A percentile compares a stretch with the other conserved stretches of the same genome.
These are phyloP conservation scores for Galeopterus variegatus DNA, from an alignment of 2,113 vertebrate species.

Conservation along the genomic window DNA sequence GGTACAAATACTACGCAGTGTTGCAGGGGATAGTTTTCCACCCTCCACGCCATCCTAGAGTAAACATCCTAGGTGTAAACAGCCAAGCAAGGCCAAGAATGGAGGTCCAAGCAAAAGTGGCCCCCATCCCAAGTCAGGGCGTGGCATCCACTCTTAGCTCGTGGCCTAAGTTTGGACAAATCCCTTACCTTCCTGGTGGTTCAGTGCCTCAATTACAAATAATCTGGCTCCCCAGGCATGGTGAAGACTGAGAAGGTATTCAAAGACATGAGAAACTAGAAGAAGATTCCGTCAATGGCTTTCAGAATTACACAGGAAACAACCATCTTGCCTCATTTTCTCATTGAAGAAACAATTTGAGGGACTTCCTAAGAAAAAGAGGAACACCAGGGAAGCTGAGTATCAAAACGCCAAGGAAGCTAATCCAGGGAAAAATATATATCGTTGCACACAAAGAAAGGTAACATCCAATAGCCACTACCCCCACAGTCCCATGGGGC, in stretches of 20 bases:
- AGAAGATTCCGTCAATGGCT: neutral
- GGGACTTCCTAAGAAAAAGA: neutral
- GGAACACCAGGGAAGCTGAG: neutral
- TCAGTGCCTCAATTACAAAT: neutral
- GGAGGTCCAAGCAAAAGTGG: neutral
- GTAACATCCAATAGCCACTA: neutral
- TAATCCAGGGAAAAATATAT: neutral
- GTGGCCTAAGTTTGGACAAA: neutral
- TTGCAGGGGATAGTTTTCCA: neutral
- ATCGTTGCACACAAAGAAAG: neutral
- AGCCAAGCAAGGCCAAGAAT: neutral
- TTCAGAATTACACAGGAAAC: conserved; percentile 23
- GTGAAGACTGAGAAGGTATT: neutral
- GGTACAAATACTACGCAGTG: neutral
- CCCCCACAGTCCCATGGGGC: neutral
- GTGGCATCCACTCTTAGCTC: neutral
- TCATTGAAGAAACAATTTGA: neutral
- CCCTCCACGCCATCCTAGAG: neutral
- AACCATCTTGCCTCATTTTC: neutral
- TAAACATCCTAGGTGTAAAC: neutral
- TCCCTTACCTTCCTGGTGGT: neutral
- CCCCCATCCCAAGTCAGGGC: neutral
- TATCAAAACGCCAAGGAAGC: neutral
- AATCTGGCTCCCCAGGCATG: neutral
- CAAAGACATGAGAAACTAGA: conserved; percentile 1